These are phyloP conservation scores for Chaetura pelagica DNA, from an alignment of 2,113 vertebrate species.

Conservation along the genomic window DNA sequence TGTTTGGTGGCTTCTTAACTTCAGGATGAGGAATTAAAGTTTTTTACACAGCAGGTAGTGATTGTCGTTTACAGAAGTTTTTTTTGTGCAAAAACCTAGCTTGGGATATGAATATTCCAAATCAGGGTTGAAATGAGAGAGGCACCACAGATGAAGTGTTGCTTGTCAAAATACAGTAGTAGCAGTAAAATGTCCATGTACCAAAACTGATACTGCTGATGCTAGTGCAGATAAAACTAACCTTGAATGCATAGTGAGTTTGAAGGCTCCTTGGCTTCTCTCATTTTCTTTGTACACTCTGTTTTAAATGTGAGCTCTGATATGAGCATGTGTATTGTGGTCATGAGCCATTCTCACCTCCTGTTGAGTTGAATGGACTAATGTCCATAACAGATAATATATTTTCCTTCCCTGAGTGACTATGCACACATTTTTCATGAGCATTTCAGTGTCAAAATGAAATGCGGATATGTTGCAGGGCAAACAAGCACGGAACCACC, in stretches of 20 bases:
- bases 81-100: constrained; percentile 69
- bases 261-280: not conserved
- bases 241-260: not conserved
- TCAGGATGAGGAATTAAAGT: constrained; percentile 81
- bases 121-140: constrained; percentile 68
- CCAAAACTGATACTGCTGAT: not conserved
- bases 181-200: constrained; percentile 1
- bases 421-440: not conserved
- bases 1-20: constrained; percentile 83
- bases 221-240: not conserved
- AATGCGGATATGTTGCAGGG: not conserved
- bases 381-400: not conserved
- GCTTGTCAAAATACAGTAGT: constrained; percentile 48
- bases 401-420: not conserved
- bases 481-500: not conserved
- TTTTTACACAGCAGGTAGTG: constrained; percentile 83
- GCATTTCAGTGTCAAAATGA: not conserved
- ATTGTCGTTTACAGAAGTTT: constrained; percentile 67
- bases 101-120: constrained; percentile 74
- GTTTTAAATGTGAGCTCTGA: constrained; percentile 16
- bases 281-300: not conserved
- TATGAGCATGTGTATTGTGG: not conserved
- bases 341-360: not conserved
- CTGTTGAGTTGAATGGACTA: not conserved
- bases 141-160: constrained; percentile 58